phyloP scores from a whole-genome alignment of 2,797 vertebrate genomes.

The Taenioides sp. region DNA sequence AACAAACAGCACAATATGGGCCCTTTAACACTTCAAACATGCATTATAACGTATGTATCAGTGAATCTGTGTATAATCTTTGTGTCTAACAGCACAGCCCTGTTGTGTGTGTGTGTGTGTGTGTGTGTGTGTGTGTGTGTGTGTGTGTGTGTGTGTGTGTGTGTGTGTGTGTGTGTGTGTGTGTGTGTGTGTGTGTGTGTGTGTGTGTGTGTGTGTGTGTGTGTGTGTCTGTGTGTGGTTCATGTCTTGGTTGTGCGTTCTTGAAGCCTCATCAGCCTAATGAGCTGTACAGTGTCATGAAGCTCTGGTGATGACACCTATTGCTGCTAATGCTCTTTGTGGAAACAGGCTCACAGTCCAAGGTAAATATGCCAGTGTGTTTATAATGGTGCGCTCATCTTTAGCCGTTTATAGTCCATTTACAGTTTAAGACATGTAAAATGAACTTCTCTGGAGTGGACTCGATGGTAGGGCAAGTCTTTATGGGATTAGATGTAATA shows the following conservation, averaged over 20 bases:
- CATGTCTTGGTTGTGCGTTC: neutral
- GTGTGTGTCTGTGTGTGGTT: neutral
- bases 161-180: neutral
- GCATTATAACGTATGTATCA: neutral
- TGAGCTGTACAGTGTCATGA: conserved; percentile 22
- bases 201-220: neutral
- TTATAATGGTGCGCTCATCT: neutral
- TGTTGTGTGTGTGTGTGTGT: neutral
- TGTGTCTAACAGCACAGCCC: neutral
- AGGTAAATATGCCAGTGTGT: neutral
- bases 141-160: neutral
- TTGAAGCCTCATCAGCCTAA: conserved; percentile 20
- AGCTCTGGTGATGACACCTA: conserved; percentile 21
- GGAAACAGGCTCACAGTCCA: neutral
- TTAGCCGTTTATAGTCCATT: neutral
- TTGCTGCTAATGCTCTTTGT: neutral
- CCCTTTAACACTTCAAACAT: neutral
- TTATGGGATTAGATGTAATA: neutral
- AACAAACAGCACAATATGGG: no score
- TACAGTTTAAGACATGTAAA: neutral
- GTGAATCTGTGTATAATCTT: neutral
- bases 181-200: neutral
- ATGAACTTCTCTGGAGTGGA: neutral
- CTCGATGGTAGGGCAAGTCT: neutral
- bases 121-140: neutral